Conservation (phyloP, 2,797 vertebrate species). For the Ctenochaetus hawaiiensis region DNA sequence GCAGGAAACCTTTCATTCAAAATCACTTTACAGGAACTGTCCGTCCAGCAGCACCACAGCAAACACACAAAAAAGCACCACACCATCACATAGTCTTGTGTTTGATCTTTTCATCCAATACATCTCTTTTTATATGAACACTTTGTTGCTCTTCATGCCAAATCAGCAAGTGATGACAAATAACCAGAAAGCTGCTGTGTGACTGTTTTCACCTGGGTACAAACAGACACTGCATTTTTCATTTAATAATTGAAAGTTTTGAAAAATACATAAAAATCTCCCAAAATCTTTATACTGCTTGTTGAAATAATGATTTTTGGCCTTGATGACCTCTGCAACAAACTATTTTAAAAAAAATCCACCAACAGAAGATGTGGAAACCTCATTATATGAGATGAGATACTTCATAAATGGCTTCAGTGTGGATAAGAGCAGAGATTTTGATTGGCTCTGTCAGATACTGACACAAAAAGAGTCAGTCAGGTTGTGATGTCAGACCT, state of each 20-base stretch:
- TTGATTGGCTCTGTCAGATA: background rate
- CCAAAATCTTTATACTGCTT: background rate
- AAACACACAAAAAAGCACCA: background rate
- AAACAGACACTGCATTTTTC: no score
- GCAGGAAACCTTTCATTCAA: background rate
- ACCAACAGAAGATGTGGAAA: background rate
- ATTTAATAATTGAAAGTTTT: background rate
- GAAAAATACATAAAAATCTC: background rate
- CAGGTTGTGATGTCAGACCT: constrained; percentile 9
- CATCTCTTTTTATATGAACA: no score
- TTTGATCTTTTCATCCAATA: background rate
- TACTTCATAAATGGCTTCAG: constrained; percentile 10
- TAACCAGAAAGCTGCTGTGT: no score
- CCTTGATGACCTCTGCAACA: background rate
- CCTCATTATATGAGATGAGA: background rate
- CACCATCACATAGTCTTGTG: background rate
- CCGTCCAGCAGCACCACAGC: no score
- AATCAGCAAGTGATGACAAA: no score
- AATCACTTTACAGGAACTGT: background rate
- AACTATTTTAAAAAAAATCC: background rate
- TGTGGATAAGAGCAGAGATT: background rate
- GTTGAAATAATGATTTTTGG: background rate
- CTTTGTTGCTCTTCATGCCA: no score
- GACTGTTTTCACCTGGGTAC: no score
- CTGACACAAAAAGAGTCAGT: constrained; percentile 13